Evolutionary conservation across 2,888 invertebrate species (phyloP).

Genomic region (Drosophila mercatorum): DNA sequence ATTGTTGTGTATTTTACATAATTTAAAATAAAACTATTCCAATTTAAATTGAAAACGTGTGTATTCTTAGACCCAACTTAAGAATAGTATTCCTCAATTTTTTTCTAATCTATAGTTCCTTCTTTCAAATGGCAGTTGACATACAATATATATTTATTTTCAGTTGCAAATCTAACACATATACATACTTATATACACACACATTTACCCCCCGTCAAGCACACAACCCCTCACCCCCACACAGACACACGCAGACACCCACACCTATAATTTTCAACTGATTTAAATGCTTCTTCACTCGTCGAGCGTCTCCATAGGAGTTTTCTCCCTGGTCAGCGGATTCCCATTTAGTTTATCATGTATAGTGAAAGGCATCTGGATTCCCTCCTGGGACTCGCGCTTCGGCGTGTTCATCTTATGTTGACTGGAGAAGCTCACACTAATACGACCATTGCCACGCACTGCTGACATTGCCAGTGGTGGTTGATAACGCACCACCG

Average conservation of each 20-base stretch:
- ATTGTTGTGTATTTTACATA: conserved; percentile 70
- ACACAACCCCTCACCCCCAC: background rate
- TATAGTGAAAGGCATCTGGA: conserved; percentile 63
- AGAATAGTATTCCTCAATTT: background rate
- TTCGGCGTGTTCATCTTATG: conserved; percentile 78
- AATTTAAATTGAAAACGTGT: conserved; percentile 34
- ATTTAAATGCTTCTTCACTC: conserved; percentile 29
- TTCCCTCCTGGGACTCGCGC: conserved; percentile 80
- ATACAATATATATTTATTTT: conserved; percentile 11
- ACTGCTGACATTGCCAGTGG: conserved; percentile 66
- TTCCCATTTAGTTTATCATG: conserved; percentile 40
- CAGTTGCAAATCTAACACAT: background rate
- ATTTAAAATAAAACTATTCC: conserved; percentile 68
- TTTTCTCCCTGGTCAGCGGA: conserved; percentile 25
- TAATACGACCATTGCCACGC: conserved; percentile 79
- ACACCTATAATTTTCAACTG: background rate
- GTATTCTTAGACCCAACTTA: background rate
- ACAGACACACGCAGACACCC: background rate
- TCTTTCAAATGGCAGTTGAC: background rate
- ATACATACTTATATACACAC: background rate
- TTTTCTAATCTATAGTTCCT: background rate
- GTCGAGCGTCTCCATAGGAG: conserved; percentile 59
- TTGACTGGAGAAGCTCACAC: conserved; percentile 79
- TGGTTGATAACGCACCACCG: conserved; percentile 61
- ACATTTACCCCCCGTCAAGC: background rate